Percentiles rank a stretch among this genome's conserved stretches.
Conservation (phyloP, 1,140 invertebrate species). For the Anastrepha ludens region DNA sequence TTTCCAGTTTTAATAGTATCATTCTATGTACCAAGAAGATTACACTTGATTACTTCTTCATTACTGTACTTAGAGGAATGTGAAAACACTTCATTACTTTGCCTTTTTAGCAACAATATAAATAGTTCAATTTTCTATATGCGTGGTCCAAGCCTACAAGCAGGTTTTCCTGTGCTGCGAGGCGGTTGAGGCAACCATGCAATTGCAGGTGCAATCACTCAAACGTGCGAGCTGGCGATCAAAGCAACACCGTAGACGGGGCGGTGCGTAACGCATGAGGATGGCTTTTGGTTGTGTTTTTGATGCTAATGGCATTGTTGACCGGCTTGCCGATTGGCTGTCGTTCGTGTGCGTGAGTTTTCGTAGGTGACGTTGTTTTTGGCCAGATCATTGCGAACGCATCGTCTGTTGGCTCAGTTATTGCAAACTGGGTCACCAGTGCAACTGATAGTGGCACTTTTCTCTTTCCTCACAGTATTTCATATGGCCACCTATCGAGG, state of each 20-base stretch:
- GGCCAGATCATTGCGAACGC: neutral
- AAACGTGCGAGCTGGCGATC: neutral
- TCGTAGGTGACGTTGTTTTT: neutral
- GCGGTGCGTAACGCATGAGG: neutral
- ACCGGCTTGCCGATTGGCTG: neutral
- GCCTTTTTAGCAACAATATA: too few relatives aligned
- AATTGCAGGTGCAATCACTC: too few relatives aligned
- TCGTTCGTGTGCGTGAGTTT: neutral
- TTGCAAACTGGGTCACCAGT: neutral
- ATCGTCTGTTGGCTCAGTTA: neutral
- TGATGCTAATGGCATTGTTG: neutral
- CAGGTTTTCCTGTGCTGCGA: too few relatives aligned
- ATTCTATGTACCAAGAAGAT: too few relatives aligned
- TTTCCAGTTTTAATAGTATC: too few relatives aligned
- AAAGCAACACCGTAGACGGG: neutral
- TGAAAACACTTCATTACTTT: too few relatives aligned
- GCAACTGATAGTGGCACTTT: neutral
- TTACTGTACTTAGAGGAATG: too few relatives aligned
- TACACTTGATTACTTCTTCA: too few relatives aligned
- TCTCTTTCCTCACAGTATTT: neutral
- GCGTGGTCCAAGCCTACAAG: too few relatives aligned
- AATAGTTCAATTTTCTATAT: too few relatives aligned
- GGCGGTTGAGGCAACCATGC: too few relatives aligned
- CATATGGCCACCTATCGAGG: too few relatives aligned
- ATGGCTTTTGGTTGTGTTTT: neutral